Percentiles rank a stretch among this genome's conserved stretches.
Evolutionary conservation across 2,797 vertebrate genomes (phyloP).

Genomic region (Poeciliopsis presidionis): DNA sequence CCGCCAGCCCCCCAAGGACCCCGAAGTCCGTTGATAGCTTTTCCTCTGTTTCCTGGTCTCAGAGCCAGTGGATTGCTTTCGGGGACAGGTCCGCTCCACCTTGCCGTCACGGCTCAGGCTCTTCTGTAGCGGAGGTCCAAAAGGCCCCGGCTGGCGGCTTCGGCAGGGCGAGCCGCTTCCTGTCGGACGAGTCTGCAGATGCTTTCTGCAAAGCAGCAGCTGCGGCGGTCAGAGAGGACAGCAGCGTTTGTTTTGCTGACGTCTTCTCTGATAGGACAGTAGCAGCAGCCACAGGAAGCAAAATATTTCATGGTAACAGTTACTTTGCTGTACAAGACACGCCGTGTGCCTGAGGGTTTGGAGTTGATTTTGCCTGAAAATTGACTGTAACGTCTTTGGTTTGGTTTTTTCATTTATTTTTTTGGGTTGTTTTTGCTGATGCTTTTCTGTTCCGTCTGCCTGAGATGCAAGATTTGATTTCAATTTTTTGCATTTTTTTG

Average conservation of each 20-base stretch:
- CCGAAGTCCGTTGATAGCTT: conserved; percentile 71
- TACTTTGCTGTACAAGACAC: conserved; percentile 52
- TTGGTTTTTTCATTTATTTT: conserved; percentile 19
- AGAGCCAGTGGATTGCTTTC: conserved; percentile 87
- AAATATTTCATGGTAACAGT: conserved; percentile 82
- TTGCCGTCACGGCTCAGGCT: conserved; percentile 52
- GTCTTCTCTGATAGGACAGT: conserved; percentile 67
- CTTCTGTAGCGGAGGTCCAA: conserved; percentile 64
- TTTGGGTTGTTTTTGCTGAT: conserved; percentile 1
- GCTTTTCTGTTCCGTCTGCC: conserved; percentile 27
- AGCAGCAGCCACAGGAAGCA: conserved; percentile 60
- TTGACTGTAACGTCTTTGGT: background rate
- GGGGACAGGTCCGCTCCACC: conserved; percentile 73
- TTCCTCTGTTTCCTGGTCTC: conserved; percentile 75
- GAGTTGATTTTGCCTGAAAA: conserved; percentile 22
- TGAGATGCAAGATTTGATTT: conserved; percentile 33
- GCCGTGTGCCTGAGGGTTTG: conserved; percentile 51
- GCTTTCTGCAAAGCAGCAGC: conserved; percentile 61
- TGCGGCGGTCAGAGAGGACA: conserved; percentile 68
- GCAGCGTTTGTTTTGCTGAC: conserved; percentile 58
- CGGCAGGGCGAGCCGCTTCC: conserved; percentile 72
- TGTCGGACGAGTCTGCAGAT: conserved; percentile 79
- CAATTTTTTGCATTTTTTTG: conserved; percentile 13
- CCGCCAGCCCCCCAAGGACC: conserved; percentile 65
- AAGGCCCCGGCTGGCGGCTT: conserved; percentile 58